Base-by-base conservation (phyloP, 2,797 vertebrate genomes). In the Pseudochirops cupreus region DNA sequence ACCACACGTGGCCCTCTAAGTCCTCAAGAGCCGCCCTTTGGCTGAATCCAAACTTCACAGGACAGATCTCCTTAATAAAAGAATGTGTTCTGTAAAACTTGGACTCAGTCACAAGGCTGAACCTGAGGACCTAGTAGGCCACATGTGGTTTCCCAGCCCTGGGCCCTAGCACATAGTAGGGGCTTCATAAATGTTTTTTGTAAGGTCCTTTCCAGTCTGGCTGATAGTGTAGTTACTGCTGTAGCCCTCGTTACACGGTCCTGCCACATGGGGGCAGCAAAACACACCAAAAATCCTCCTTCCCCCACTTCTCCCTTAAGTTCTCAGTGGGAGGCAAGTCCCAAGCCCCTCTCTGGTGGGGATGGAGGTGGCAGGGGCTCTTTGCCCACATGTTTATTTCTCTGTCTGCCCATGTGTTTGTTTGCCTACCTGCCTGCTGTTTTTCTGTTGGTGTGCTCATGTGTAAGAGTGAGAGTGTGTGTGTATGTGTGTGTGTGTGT, bases 181-280 rank as follows among this genome's bases (percentile, higher is more conserved):
- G 11, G 39, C 39, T 46, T 82, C 39, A 2, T 46, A 82, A 82
- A 9, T 46, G 1, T 82, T 82, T 82, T 2, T 16, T 39, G n/a
- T 74, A 18, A 67, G 33, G 29, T 67, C 62, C 62, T 24, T 39
- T 74, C n/a, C 67, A 4, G 74, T 24, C 39, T 87, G 21, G 24
- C 4, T 24, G 67, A 39, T 24, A 11, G 2, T 82, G 74, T 54
- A 39, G 0, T 50, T 91, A 58, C 58, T 46, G 1, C 50, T 93
- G 5, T 0, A 53, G 59, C 82, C 18, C 52, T n/a, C 56, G 28
- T 74, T 52, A 4, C 59, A 56, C 53, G 0, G 58, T 91, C 33
- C 91, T 0, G 0, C 98, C 98, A 97, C 98, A 94, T 54, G 98
- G 97, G 7, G 97, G 98, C 98, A 98, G 98, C 98, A 98, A 95